A percentile compares a stretch with the other conserved stretches of the same genome.
These are phyloP conservation scores for Macrocentrus cingulum DNA, from an alignment of 1,140 invertebrate species.

Conservation along the genomic window DNA sequence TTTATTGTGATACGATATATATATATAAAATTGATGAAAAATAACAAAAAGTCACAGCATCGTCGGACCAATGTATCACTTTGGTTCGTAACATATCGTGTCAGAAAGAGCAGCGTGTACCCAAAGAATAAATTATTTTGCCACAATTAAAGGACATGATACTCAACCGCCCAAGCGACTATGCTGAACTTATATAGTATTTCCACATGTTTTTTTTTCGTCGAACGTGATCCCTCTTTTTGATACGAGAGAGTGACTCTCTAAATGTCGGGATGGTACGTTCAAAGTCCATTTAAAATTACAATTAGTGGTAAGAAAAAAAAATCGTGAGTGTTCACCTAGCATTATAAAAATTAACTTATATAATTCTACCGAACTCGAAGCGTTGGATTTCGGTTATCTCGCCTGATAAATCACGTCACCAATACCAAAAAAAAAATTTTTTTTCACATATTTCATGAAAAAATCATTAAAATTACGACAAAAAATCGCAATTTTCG, in stretches of 20 bases:
- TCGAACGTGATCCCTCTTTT: too few relatives aligned
- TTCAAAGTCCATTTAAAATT: too few relatives aligned
- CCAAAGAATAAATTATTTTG: not conserved
- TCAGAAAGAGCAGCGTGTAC: not conserved
- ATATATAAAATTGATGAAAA: not conserved
- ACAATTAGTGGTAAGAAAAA: not conserved
- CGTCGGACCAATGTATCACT: slow-evolving; percentile 2
- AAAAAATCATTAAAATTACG: too few relatives aligned
- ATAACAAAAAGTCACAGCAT: slow-evolving; percentile 2
- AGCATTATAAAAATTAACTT: slow-evolving; percentile 1
- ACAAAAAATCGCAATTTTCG: too few relatives aligned
- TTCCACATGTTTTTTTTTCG: too few relatives aligned
- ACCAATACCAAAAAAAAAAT: too few relatives aligned
- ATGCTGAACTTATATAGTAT: too few relatives aligned
- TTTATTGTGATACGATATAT: not conserved
- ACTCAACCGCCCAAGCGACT: too few relatives aligned
- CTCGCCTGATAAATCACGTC: not conserved
- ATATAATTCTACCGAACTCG: not conserved
- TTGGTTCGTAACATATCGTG: slow-evolving; percentile 20
- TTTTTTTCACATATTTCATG: too few relatives aligned
- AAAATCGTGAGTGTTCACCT: slow-evolving; percentile 11
- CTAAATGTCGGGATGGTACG: too few relatives aligned
- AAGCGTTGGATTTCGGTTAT: not conserved
- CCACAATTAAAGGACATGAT: too few relatives aligned
- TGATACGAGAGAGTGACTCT: too few relatives aligned